phyloP scores from a whole-genome alignment of 2,888 invertebrate genomes.

The Cryptus armator region DNA sequence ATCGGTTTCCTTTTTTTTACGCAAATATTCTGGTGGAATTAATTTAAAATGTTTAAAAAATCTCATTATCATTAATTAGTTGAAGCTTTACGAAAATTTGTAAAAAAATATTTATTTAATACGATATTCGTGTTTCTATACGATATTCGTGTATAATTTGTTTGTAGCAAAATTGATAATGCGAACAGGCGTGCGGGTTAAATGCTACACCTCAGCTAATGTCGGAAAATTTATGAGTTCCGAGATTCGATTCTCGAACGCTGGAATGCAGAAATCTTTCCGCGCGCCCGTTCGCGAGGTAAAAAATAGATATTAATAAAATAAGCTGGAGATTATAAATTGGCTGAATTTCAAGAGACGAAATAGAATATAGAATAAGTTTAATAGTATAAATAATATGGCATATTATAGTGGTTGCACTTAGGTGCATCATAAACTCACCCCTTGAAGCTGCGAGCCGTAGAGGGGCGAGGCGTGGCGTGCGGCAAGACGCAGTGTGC shows the following conservation, averaged over 20 bases:
- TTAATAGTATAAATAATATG: conserved; percentile 43
- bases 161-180: conserved; percentile 7
- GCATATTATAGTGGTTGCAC: conserved; percentile 61
- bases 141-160: conserved; percentile 11
- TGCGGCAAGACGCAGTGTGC: conserved; percentile 81
- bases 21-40: too few species aligned
- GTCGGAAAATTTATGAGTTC: not conserved
- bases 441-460: conserved; percentile 83
- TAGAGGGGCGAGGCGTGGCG: conserved; percentile 78
- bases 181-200: not conserved
- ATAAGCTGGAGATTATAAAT: conserved; percentile 27
- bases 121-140: not conserved
- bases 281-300: not conserved
- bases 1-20: too few species aligned
- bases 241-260: not conserved
- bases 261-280: not conserved
- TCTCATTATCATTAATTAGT: too few species aligned
- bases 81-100: not conserved
- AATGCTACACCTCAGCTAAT: not conserved
- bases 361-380: conserved; percentile 49
- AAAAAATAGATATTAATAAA: conserved; percentile 15
- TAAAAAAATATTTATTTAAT: not conserved
- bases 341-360: conserved; percentile 33
- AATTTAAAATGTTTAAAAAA: too few species aligned
- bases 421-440: conserved; percentile 77